Percentiles rank a stretch among this genome's conserved stretches.
These are phyloP conservation scores for Pyrrhia umbra DNA, from an alignment of 2,888 invertebrate genomes.

Conservation along the genomic window DNA sequence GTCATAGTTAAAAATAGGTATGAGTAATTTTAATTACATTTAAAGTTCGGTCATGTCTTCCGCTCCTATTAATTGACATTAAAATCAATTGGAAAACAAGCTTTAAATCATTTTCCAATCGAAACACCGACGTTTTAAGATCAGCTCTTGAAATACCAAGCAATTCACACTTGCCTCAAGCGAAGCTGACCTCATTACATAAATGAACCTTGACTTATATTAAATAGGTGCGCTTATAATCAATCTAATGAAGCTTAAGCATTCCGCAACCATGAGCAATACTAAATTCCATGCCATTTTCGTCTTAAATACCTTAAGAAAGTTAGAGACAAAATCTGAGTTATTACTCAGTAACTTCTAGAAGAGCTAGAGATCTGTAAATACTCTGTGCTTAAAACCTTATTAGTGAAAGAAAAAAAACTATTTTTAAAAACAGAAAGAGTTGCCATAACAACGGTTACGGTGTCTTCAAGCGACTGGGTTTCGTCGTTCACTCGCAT, in stretches of 20 bases:
- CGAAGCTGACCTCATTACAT: conserved; percentile 55
- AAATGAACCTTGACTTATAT: conserved; percentile 62
- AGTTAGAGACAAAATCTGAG: neutral
- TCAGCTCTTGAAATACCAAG: conserved; percentile 46
- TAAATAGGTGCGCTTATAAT: conserved; percentile 45
- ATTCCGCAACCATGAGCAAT: conserved; percentile 41
- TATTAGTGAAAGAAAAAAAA: conserved; percentile 36
- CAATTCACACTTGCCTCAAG: conserved; percentile 51
- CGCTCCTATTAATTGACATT: neutral
- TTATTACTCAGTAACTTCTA: neutral
- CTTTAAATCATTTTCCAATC: conserved; percentile 40
- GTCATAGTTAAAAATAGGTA: too few relatives aligned
- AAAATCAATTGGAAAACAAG: conserved; percentile 23
- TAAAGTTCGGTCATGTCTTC: neutral
- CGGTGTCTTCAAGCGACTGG: conserved; percentile 75
- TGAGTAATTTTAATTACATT: too few relatives aligned
- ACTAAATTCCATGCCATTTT: conserved; percentile 4
- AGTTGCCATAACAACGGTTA: conserved; percentile 57
- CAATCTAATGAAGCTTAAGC: conserved; percentile 40
- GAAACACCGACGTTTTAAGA: conserved; percentile 34
- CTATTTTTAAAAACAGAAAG: conserved; percentile 25
- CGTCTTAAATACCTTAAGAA: neutral
- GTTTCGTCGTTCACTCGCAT: conserved; percentile 78
- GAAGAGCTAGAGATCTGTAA: conserved; percentile 23
- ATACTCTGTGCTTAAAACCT: conserved; percentile 54